Percentiles rank a stretch among this genome's conserved stretches.
Conservation (phyloP, 2,888 invertebrate genomes). For the Andrena trimmerana region DNA sequence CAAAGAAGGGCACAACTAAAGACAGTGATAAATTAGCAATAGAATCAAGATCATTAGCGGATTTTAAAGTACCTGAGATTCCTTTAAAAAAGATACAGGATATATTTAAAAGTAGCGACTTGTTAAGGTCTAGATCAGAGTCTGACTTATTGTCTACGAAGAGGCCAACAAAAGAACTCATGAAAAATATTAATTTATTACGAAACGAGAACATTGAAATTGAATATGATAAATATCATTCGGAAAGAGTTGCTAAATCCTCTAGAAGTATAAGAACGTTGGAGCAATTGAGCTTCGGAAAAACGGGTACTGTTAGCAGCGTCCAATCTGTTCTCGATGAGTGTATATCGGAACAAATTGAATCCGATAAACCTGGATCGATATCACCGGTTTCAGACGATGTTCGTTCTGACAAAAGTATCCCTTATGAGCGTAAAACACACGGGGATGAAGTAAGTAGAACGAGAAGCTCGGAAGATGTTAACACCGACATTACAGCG, state of each 20-base stretch:
- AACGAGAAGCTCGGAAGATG: conserved; percentile 62
- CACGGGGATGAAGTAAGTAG: conserved; percentile 20
- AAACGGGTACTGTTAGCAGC: conserved; percentile 54
- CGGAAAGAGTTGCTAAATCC: conserved; percentile 22
- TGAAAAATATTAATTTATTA: conserved; percentile 32
- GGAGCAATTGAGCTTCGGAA: conserved; percentile 52
- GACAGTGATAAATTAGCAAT: conserved; percentile 81
- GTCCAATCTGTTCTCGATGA: conserved; percentile 72
- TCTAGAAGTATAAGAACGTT: conserved; percentile 23
- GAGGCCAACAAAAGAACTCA: conserved; percentile 46
- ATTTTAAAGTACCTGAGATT: conserved; percentile 83
- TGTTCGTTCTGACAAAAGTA: conserved; percentile 49
- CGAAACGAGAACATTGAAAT: conserved; percentile 29
- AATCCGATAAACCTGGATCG: conserved; percentile 48
- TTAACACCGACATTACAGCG: conserved; percentile 65
- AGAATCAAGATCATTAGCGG: conserved; percentile 80
- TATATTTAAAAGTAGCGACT: conserved; percentile 80
- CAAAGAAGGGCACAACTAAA: conserved; percentile 76
- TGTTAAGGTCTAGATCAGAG: conserved; percentile 81
- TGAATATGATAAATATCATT: conserved; percentile 45
- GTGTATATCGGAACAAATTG: conserved; percentile 48
- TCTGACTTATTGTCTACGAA: conserved; percentile 76
- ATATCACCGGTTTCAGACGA: conserved; percentile 45
- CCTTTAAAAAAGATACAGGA: conserved; percentile 82
- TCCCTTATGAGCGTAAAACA: conserved; percentile 13